Conservation (phyloP, 2,113 vertebrate species). For the Merops nubicus region DNA sequence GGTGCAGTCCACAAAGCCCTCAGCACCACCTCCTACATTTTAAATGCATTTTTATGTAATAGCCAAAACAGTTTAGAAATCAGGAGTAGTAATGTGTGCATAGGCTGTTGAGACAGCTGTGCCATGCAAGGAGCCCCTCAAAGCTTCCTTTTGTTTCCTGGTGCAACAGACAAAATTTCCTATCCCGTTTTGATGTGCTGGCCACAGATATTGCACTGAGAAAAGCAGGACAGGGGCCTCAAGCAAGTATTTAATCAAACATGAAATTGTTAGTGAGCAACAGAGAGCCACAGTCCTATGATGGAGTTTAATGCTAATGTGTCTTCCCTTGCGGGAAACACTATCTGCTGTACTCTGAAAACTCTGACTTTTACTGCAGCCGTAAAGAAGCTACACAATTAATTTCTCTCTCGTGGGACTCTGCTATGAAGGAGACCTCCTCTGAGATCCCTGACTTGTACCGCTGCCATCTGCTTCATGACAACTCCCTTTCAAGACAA, state of each 20-base stretch:
- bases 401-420: not conserved
- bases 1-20: not conserved
- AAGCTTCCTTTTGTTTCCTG: not conserved
- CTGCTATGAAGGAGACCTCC: not conserved
- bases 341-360: not conserved
- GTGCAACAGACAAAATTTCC: not conserved
- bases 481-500: not conserved
- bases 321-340: not conserved
- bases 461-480: not conserved
- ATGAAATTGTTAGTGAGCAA: not conserved
- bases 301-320: not conserved
- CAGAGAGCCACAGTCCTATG: not conserved
- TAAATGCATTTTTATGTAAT: not conserved
- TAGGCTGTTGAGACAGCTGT: not conserved
- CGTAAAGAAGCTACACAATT: not conserved
- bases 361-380: not conserved
- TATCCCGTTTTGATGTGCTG: not conserved
- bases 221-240: not conserved
- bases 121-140: not conserved
- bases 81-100: accelerated
- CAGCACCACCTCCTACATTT: not conserved
- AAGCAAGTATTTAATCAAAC: not conserved
- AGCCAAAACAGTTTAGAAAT: not conserved
- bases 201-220: not conserved
- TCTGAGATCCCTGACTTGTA: not conserved